Evolutionary conservation across 2,113 vertebrate genomes (phyloP), one percentile per base, ranked within the genome.

Genomic region (Dicentrarchus labrax): DNA sequence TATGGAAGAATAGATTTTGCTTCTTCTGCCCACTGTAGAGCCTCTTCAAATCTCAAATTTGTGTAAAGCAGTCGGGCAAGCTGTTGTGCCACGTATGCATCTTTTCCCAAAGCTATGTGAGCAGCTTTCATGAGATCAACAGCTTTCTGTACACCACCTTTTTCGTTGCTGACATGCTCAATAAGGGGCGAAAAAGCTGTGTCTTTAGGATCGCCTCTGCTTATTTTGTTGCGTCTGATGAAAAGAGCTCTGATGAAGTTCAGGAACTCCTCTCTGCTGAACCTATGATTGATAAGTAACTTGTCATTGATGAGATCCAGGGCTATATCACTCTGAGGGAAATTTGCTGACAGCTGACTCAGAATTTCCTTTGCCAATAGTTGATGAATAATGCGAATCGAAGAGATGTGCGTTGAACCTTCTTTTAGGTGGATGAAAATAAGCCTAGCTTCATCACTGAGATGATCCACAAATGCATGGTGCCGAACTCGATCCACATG

Each of bases 361-460:
- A 96, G 72, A 74, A 96, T 93, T 94, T 96, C 94, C 79, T 94
- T 51, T 76, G 95, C 95, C 65, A 96, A 70, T 21, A 92, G 5
- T n/a, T 56, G 77, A 77, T 96, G 95, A 83, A 95, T 95, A 84
- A 96, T 95, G 6, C 64, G 89, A 19, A 96, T 83, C 0, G 88
- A 93, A 45, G 2, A 24, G 69, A 96, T 93, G 0, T 93, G 88
- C 68, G 93, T 92, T 68, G 78, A 91, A 0, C 59, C 81, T 65
- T 96, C 66, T 1, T 80, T 90, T 8, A 95, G 81, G 64, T 94
- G 82, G 66, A 95, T 93, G 30, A 96, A 95, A 83, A 96, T 80
- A 3, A 96, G 80, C 72, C 68, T 92, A 30, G 92, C 95, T 68
- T 93, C 93, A 0, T 92, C 92, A 56, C 84, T 95, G 77, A 94